Percentiles rank a stretch among this genome's conserved stretches.
Evolutionary conservation across 2,113 vertebrate species (phyloP).

Genomic region (Recurvirostra avosetta): DNA sequence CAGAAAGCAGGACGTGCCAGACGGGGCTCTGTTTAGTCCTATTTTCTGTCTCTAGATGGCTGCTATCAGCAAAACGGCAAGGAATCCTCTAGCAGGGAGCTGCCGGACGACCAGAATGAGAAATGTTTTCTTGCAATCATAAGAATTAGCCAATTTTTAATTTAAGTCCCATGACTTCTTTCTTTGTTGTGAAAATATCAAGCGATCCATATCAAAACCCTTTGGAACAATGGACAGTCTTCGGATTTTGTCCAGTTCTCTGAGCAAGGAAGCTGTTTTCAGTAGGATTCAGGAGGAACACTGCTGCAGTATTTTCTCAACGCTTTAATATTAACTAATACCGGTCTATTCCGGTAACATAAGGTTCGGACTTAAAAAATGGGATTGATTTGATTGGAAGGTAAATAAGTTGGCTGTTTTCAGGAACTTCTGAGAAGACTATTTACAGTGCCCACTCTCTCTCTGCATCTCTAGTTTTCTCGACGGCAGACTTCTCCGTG

Average conservation of each 20-base stretch:
- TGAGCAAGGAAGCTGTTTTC: not conserved
- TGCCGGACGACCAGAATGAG: not conserved
- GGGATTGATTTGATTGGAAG: not conserved
- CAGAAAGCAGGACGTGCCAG: constrained; percentile 28
- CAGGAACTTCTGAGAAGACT: not conserved
- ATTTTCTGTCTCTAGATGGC: not conserved
- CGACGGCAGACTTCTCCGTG: not conserved
- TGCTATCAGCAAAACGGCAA: not conserved
- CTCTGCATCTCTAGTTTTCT: not conserved
- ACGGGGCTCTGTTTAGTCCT: not conserved
- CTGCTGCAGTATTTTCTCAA: not conserved
- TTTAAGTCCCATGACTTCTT: constrained; percentile 11
- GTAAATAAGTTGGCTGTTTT: not conserved
- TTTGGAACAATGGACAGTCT: not conserved
- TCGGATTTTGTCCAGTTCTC: not conserved
- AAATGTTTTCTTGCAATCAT: not conserved
- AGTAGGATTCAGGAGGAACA: not conserved
- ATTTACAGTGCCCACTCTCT: not conserved
- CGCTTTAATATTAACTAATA: not conserved
- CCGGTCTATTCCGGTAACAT: not conserved
- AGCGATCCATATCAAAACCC: not conserved
- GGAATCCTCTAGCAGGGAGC: not conserved
- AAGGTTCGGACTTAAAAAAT: not conserved
- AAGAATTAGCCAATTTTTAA: constrained; percentile 8
- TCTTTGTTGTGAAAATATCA: not conserved